These are phyloP conservation scores for Paralinhomoeus sp. DNA, from an alignment of 2,888 invertebrate species.

Conservation along the genomic window DNA sequence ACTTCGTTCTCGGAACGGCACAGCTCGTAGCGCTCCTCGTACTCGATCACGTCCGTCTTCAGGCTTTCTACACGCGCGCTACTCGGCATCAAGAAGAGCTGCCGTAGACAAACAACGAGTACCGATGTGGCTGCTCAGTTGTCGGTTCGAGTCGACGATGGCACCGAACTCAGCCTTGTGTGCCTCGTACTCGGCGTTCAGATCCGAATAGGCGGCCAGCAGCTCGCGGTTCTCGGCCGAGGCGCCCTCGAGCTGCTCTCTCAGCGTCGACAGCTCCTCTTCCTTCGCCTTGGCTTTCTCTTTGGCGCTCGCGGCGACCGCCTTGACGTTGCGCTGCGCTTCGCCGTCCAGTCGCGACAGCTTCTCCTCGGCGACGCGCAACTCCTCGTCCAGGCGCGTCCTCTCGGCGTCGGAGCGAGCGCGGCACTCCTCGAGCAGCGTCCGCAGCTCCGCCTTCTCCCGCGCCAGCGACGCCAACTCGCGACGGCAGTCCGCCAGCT, in stretches of 20 bases:
- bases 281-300: background rate
- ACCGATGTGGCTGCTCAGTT: constrained; percentile 2
- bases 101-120: background rate
- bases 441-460: background rate
- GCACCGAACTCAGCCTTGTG: constrained; percentile 8
- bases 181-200: constrained; percentile 13
- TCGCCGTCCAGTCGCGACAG: background rate
- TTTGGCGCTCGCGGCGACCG: too few relatives aligned
- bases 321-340: background rate
- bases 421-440: background rate
- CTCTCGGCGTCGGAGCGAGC: background rate
- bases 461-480: background rate
- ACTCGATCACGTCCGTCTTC: constrained; percentile 15
- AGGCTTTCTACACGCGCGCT: background rate
- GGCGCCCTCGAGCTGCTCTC: background rate
- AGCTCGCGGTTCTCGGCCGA: constrained; percentile 11
- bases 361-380: background rate
- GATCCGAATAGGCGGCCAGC: constrained; percentile 13
- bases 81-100: background rate
- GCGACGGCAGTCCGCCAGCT: too few relatives aligned
- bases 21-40: constrained; percentile 16
- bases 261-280: too few relatives aligned
- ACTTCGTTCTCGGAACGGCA: constrained; percentile 14
- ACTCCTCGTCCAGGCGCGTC: background rate
- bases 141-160: constrained; percentile 2